A percentile compares a stretch with the other conserved stretches of the same genome.
Conservation (phyloP, 2,888 invertebrate species). For the Callinectes sapidus region DNA sequence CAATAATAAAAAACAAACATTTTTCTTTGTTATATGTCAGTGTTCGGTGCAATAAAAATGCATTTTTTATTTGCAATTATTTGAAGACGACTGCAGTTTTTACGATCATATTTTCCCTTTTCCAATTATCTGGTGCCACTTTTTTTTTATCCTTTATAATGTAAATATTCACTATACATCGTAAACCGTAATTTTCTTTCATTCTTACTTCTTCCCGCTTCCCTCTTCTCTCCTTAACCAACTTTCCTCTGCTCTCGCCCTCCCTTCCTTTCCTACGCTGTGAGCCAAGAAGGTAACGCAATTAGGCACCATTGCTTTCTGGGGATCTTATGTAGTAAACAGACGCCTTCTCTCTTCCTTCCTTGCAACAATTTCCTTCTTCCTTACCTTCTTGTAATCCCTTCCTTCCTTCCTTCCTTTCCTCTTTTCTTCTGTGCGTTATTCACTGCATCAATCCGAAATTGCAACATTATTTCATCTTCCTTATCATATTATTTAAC, state of each 20-base stretch:
- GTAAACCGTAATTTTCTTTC: neutral
- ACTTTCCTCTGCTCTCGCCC: neutral
- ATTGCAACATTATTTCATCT: neutral
- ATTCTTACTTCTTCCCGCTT: neutral
- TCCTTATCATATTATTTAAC: neutral
- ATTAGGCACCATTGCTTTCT: slow-evolving; percentile 29
- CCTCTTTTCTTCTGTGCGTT: neutral
- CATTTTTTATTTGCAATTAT: neutral
- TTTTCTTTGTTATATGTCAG: too few relatives aligned
- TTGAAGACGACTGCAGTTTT: neutral
- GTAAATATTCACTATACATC: neutral
- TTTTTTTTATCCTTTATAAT: neutral
- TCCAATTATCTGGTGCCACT: neutral
- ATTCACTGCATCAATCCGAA: neutral
- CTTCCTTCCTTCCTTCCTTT: neutral
- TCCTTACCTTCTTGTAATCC: neutral
- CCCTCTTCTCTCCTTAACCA: neutral
- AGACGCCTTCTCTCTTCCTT: neutral
- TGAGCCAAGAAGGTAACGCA: neutral
- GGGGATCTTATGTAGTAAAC: neutral
- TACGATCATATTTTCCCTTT: neutral
- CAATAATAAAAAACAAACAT: neutral
- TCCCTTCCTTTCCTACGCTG: neutral
- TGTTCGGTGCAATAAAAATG: neutral
- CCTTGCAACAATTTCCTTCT: neutral